A percentile compares a stretch with the other conserved stretches of the same genome.
Conservation (phyloP, 2,113 vertebrate genomes). For the Isurus oxyrinchus region DNA sequence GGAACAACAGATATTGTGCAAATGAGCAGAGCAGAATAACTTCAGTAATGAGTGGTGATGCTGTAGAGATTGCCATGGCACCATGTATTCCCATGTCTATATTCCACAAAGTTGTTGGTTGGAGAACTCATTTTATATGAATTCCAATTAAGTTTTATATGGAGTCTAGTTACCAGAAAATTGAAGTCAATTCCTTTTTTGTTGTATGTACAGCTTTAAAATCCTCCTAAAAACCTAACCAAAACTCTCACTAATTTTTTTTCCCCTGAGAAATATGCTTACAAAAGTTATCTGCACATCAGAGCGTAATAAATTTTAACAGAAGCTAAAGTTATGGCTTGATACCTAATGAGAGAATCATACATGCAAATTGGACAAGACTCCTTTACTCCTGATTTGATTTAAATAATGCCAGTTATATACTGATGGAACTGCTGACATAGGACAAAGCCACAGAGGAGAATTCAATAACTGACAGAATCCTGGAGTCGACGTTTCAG, state of each 20-base stretch:
- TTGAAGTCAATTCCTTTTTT: background rate
- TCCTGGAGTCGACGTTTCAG: background rate
- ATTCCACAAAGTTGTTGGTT: background rate
- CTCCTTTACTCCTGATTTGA: background rate
- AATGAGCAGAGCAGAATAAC: background rate
- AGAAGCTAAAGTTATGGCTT: background rate
- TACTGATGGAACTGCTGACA: background rate
- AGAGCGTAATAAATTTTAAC: background rate
- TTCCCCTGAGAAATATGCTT: background rate
- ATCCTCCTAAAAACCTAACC: background rate
- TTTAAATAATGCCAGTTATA: background rate
- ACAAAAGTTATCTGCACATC: background rate
- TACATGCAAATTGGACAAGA: background rate
- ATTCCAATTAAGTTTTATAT: slow-evolving; percentile 21
- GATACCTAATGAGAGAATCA: background rate
- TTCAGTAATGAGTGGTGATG: background rate
- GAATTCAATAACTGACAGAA: background rate
- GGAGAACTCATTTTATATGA: background rate
- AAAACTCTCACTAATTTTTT: background rate
- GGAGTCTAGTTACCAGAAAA: background rate
- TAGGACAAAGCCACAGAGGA: background rate
- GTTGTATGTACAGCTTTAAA: background rate
- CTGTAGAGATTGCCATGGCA: background rate
- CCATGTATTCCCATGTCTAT: background rate
- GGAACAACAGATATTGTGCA: background rate